Evolutionary conservation across 1,140 invertebrate species (phyloP).

Genomic region (Heliconius melpomene): DNA sequence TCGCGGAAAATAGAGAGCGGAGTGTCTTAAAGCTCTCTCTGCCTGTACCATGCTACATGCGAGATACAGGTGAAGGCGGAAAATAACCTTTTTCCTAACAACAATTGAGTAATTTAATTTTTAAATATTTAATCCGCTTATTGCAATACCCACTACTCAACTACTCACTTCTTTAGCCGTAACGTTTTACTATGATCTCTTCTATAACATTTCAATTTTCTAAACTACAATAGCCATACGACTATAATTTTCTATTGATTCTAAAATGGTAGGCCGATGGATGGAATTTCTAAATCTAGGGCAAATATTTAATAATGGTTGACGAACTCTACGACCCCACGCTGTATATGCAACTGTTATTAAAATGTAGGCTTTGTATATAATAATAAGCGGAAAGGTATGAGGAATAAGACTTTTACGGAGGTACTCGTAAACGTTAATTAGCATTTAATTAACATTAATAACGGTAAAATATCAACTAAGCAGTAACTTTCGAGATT

Average conservation of each 20-base stretch:
- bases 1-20: too few species aligned
- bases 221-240: not conserved
- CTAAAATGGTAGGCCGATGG: not conserved
- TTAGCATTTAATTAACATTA: not conserved
- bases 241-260: not conserved
- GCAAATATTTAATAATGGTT: not conserved
- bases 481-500: too few species aligned
- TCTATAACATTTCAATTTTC: too few species aligned
- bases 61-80: too few species aligned
- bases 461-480: too few species aligned
- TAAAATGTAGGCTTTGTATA: not conserved
- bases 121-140: too few species aligned
- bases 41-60: too few species aligned
- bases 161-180: too few species aligned
- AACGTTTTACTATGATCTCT: not conserved
- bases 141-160: too few species aligned
- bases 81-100: too few species aligned
- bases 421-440: not conserved
- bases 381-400: not conserved
- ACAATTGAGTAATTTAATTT: too few species aligned
- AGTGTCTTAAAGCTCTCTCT: too few species aligned
- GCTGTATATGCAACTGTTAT: not conserved
- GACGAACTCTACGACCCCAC: not conserved
- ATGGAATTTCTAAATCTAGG: slow-evolving; percentile 1
- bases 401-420: not conserved